Conservation (phyloP, 2,888 invertebrate species). For the Flexamia atlantica region DNA sequence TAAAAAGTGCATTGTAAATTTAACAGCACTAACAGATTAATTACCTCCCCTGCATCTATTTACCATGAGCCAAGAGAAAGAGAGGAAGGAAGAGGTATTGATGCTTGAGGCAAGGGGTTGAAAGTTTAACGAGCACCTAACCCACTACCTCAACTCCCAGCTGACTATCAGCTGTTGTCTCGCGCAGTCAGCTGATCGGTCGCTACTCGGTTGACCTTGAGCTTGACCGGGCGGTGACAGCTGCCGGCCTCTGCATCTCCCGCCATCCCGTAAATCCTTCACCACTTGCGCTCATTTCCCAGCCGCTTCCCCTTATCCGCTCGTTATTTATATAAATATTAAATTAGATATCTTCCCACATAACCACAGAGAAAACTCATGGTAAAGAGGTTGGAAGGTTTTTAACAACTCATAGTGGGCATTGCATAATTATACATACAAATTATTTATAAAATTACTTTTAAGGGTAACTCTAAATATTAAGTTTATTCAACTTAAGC, state of each 20-base stretch:
- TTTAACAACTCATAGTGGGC: background rate
- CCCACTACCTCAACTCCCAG: no score
- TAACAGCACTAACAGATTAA: no score
- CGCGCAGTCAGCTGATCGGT: conserved; percentile 15
- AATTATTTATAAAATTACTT: no score
- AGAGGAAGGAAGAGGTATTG: no score
- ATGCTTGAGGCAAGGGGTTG: no score
- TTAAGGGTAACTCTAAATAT: no score
- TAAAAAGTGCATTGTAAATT: no score
- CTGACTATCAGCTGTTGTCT: conserved; percentile 14
- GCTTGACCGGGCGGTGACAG: conserved; percentile 31
- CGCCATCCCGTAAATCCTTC: conserved; percentile 29
- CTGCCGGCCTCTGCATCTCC: conserved; percentile 18
- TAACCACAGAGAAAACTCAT: background rate
- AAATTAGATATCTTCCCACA: conserved; percentile 10
- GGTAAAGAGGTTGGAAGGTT: background rate
- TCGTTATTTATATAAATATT: conserved; percentile 11
- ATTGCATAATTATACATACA: no score
- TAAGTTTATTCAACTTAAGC: no score
- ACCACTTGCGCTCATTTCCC: conserved; percentile 20
- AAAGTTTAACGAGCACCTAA: no score
- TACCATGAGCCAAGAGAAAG: no score
- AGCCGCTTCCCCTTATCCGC: conserved; percentile 32
- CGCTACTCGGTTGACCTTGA: conserved; percentile 26
- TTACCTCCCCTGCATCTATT: no score